phyloP scores from a whole-genome alignment of 2,113 vertebrate species.

The Potamarius usumacintae region DNA sequence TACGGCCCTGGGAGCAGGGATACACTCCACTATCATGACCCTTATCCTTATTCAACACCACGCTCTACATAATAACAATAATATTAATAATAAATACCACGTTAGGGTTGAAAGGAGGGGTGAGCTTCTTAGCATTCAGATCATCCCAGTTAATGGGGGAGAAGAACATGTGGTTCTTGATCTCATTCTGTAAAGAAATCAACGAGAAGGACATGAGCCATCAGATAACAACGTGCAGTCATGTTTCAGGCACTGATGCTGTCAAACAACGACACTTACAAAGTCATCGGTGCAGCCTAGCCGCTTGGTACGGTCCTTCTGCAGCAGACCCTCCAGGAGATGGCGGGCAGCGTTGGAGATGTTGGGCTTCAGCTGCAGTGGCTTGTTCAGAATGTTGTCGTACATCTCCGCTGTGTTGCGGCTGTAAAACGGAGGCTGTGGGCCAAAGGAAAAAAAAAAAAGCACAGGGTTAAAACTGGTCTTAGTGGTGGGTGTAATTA shows the following conservation, averaged over 20 bases:
- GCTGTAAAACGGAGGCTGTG: constrained; percentile 96
- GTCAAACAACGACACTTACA: constrained; percentile 76
- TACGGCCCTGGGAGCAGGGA: not conserved
- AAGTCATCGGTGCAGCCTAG: constrained; percentile 94
- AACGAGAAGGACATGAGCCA: constrained; percentile 44
- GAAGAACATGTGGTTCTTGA: constrained; percentile 97
- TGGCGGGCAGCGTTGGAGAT: constrained; percentile 94
- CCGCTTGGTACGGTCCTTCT: constrained; percentile 92
- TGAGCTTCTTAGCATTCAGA: constrained; percentile 97
- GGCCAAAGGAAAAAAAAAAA: constrained; percentile 22
- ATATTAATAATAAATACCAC: constrained; percentile 79
- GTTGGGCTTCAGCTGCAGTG: constrained; percentile 96
- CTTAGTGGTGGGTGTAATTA: not conserved
- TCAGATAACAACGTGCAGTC: not conserved
- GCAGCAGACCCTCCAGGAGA: constrained; percentile 91
- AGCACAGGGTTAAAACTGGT: not conserved
- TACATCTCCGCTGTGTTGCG: constrained; percentile 99
- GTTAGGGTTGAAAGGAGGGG: constrained; percentile 97
- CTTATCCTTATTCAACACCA: not conserved
- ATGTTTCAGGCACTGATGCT: not conserved
- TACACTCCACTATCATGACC: not conserved
- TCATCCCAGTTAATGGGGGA: constrained; percentile 99
- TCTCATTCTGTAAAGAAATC: constrained; percentile 84
- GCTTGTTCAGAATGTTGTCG: constrained; percentile 98
- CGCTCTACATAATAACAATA: not conserved